Evolutionary conservation across 2,797 vertebrate species (phyloP).

Genomic region (Pachyuromys duprasi): DNA sequence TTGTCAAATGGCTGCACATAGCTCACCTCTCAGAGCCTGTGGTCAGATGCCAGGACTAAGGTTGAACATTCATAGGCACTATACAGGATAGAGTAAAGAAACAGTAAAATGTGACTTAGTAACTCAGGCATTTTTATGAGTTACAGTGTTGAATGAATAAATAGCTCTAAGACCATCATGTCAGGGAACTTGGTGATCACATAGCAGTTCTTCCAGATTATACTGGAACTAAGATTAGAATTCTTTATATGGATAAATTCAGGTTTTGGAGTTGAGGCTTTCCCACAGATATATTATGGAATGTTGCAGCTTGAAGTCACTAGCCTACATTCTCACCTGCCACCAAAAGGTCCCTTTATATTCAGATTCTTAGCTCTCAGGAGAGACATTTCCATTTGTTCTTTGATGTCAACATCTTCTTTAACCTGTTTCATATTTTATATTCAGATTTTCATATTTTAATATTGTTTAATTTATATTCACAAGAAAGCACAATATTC

Average conservation of each 20-base stretch:
- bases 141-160: conserved; percentile 40
- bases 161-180: neutral
- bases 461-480: neutral
- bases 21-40: neutral
- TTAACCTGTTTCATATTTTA: neutral
- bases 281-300: conserved; percentile 29
- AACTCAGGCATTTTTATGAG: conserved; percentile 23
- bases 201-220: neutral
- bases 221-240: neutral
- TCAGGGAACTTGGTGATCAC: neutral
- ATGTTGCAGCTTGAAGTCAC: conserved; percentile 4
- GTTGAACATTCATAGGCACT: neutral
- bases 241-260: conserved; percentile 24
- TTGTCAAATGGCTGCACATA: neutral
- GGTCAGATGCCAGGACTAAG: neutral
- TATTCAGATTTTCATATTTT: too few species aligned
- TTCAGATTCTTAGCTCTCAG: neutral
- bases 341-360: neutral
- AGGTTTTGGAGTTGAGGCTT: conserved; percentile 38
- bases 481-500: conserved; percentile 3
- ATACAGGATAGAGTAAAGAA: neutral
- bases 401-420: neutral
- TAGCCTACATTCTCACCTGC: conserved; percentile 22
- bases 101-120: neutral
- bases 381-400: conserved; percentile 16